Evolutionary conservation across 2,888 invertebrate genomes (phyloP).

Genomic region (Athalia cordata): DNA sequence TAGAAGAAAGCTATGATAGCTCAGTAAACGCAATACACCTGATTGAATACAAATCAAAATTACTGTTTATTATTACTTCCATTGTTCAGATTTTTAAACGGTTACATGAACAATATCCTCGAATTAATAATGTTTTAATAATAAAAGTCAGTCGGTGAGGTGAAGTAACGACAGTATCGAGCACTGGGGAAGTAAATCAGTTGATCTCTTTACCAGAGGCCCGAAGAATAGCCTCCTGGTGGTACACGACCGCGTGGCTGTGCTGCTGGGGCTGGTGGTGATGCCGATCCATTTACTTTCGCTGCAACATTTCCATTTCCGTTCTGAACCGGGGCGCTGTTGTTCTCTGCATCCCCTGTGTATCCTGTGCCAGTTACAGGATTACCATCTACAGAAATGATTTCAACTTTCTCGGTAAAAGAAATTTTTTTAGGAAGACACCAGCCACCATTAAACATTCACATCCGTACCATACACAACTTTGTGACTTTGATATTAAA

Average conservation of each 20-base stretch:
- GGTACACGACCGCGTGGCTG: constrained; percentile 78
- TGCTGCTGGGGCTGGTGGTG: constrained; percentile 73
- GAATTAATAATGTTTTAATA: constrained; percentile 43
- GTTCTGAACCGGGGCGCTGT: constrained; percentile 68
- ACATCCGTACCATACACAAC: not conserved
- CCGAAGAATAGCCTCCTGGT: constrained; percentile 82
- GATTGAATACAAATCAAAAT: constrained; percentile 41
- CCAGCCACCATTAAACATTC: not conserved
- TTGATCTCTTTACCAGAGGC: constrained; percentile 78
- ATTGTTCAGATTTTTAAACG: constrained; percentile 35
- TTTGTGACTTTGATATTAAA: not conserved
- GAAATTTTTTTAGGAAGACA: not conserved
- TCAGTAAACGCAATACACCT: constrained; percentile 39
- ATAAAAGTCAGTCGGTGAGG: constrained; percentile 49
- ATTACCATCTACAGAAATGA: constrained; percentile 73
- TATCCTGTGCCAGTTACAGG: constrained; percentile 77
- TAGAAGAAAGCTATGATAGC: constrained; percentile 37
- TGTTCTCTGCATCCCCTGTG: constrained; percentile 66
- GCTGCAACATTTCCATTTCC: constrained; percentile 74
- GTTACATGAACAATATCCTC: constrained; percentile 43
- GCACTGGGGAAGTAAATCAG: constrained; percentile 20
- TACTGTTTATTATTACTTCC: constrained; percentile 44
- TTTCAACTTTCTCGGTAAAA: constrained; percentile 22
- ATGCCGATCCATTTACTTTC: constrained; percentile 60
- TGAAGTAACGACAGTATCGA: constrained; percentile 49